Evolutionary conservation across 2,888 invertebrate genomes (phyloP).

Genomic region (Halictus quadricinctus): DNA sequence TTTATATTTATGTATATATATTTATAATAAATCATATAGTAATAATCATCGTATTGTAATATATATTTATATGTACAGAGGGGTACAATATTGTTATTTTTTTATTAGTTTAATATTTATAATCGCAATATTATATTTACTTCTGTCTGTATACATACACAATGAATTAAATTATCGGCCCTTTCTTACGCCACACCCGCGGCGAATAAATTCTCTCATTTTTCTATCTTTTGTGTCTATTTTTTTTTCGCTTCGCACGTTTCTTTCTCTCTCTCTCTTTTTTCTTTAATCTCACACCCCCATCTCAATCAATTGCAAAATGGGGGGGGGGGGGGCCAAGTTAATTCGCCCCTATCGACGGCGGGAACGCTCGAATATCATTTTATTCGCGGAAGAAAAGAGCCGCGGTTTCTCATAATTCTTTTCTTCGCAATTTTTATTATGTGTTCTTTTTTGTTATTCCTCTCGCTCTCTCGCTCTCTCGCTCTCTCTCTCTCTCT

Average conservation of each 20-base stretch:
- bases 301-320: slow-evolving; percentile 36
- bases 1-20: slow-evolving; percentile 75
- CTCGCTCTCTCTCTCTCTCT: not conserved
- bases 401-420: slow-evolving; percentile 47
- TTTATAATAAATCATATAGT: slow-evolving; percentile 81
- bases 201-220: slow-evolving; percentile 68
- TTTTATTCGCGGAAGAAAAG: slow-evolving; percentile 54
- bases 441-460: slow-evolving; percentile 15
- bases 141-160: slow-evolving; percentile 82
- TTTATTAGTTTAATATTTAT: slow-evolving; percentile 80
- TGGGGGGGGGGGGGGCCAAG: slow-evolving; percentile 22
- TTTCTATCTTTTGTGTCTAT: slow-evolving; percentile 65
- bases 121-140: slow-evolving; percentile 81
- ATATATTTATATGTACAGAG: slow-evolving; percentile 82
- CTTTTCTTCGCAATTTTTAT: slow-evolving; percentile 21
- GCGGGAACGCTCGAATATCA: slow-evolving; percentile 46
- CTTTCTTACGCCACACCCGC: slow-evolving; percentile 69
- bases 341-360: slow-evolving; percentile 46
- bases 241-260: slow-evolving; percentile 50
- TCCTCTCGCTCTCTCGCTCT: slow-evolving; percentile 16
- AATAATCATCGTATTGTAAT: slow-evolving; percentile 81
- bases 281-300: slow-evolving; percentile 57
- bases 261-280: slow-evolving; percentile 56
- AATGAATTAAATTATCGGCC: slow-evolving; percentile 81
- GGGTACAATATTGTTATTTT: slow-evolving; percentile 81